Evolutionary conservation across 1,140 invertebrate species (phyloP), one percentile per base, ranked within the genome.

Genomic region (Drosophila kepulauana): DNA sequence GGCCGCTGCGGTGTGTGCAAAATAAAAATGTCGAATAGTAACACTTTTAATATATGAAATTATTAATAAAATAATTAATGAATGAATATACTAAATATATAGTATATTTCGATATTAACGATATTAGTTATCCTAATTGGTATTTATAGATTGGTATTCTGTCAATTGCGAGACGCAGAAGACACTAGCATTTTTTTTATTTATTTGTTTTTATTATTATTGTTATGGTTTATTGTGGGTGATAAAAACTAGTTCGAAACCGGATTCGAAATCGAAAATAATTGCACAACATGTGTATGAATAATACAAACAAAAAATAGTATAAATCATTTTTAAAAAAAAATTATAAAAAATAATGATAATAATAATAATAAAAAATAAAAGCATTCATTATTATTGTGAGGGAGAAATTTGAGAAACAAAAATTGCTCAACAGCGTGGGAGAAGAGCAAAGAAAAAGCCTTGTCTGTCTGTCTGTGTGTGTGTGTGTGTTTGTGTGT

Each of bases 1-100:
- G 85, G 85, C 85, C 85, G 85, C 85, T 84, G 74, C 69, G 85
- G 84, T 88, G 85, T 78, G 84, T 74, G 35, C 35, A 38, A 78
- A 85, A 65, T 77, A 49, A 62, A 79, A 67, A 52, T 49, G 41
- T 49, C 20, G 45, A 59, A 56, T 35, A 57, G 6, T 67, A 25
- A 67, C 57, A 71, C 62, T 52, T 57, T 51, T 38, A 52, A 57
- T 10, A 57, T 3, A 8, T 41, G 4, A 16, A 57, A 41, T 41
- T 38, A 57, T 57, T 57, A 57, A 35, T 57, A 41, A 33, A 57
- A 57, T 57, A 25, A 49, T 38, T 57, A 20, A 49, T 38, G n/a
- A 49, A 43, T 65, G 54, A 41, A 33, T 33, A 65, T 65, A 35
- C 33, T 25, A 57, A n/a, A 54, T 10, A 56, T 35, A 28, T 38